Evolutionary conservation across 1,140 invertebrate genomes (phyloP).

Genomic region (Adelges cooleyi): DNA sequence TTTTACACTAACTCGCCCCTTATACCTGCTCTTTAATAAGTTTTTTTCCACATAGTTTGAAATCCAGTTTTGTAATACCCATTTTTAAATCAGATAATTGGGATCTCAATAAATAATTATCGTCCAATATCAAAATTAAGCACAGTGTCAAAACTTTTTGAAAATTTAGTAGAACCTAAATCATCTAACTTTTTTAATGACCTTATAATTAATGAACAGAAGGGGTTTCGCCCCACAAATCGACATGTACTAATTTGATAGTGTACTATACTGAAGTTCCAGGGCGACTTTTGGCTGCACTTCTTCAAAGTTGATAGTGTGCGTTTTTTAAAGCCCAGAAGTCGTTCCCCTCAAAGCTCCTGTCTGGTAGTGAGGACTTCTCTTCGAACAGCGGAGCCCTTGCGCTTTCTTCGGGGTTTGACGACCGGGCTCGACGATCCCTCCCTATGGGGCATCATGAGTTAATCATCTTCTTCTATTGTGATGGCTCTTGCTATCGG

Average conservation of each 20-base stretch:
- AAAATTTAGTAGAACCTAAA: background rate
- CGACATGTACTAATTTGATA: background rate
- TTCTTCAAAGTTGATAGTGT: too few species aligned
- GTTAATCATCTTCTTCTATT: too few species aligned
- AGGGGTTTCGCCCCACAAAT: background rate
- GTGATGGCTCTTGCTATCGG: too few species aligned
- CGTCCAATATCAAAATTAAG: background rate
- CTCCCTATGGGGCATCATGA: too few species aligned
- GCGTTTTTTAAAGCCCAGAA: too few species aligned
- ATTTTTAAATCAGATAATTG: background rate
- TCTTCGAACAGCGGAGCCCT: too few species aligned
- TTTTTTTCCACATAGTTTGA: background rate
- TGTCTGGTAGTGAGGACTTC: too few species aligned
- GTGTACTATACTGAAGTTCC: background rate
- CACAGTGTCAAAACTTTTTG: background rate
- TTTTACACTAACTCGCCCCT: background rate
- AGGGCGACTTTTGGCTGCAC: too few species aligned
- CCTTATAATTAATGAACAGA: background rate
- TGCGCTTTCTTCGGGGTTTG: too few species aligned
- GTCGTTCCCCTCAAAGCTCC: too few species aligned
- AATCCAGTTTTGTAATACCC: background rate
- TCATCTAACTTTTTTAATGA: background rate
- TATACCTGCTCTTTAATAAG: background rate
- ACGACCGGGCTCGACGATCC: too few species aligned
- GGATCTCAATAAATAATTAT: background rate